Conservation (phyloP, 2,888 invertebrate species). For the Quadroppia sp. region DNA sequence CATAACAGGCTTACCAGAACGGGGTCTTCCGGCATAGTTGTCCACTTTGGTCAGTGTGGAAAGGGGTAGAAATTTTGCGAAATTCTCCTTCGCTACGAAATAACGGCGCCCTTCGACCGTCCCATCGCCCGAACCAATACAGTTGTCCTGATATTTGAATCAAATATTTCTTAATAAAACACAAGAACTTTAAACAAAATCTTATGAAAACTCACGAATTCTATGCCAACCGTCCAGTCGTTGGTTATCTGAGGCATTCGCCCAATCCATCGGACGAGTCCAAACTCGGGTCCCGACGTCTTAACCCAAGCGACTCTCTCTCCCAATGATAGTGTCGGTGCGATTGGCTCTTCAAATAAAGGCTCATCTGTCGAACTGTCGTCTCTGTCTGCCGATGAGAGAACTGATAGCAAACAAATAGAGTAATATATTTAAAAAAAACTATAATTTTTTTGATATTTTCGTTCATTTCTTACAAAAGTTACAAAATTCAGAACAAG, state of each 20-base stretch:
- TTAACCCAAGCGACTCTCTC: slow-evolving; percentile 56
- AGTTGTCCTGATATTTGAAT: slow-evolving; percentile 52
- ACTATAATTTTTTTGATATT: background rate
- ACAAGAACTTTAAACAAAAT: background rate
- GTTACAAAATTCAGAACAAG: background rate
- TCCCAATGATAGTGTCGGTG: slow-evolving; percentile 50
- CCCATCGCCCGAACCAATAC: slow-evolving; percentile 56
- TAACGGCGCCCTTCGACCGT: slow-evolving; percentile 54
- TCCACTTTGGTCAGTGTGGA: slow-evolving; percentile 53
- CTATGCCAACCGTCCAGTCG: slow-evolving; percentile 54
- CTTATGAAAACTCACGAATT: slow-evolving; percentile 54
- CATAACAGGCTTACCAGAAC: slow-evolving; percentile 41
- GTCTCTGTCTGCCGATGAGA: slow-evolving; percentile 10
- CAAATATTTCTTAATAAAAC: slow-evolving; percentile 2
- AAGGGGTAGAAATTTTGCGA: slow-evolving; percentile 56
- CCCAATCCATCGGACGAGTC: slow-evolving; percentile 55
- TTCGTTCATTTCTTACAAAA: slow-evolving; percentile 15
- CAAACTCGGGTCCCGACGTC: slow-evolving; percentile 53
- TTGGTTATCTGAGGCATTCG: slow-evolving; percentile 52
- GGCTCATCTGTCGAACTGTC: slow-evolving; percentile 39
- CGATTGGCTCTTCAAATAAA: slow-evolving; percentile 46
- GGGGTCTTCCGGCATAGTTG: slow-evolving; percentile 43
- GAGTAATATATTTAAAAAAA: background rate
- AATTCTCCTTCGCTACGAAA: slow-evolving; percentile 53
- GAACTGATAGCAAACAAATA: slow-evolving; percentile 5